Conservation (phyloP, 2,113 vertebrate species). For the Rhinoptilus africanus region DNA sequence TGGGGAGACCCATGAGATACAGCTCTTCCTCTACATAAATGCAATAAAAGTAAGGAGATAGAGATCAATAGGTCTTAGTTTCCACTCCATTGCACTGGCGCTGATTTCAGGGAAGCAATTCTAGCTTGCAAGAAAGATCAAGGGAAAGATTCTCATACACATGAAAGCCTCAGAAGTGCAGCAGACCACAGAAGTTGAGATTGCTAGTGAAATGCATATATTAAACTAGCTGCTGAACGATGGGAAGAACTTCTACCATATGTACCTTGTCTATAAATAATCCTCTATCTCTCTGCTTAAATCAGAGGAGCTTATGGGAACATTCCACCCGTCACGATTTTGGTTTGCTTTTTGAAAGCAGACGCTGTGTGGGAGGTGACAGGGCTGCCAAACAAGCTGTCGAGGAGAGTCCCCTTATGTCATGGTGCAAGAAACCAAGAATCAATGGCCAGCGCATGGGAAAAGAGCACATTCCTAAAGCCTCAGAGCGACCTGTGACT, state of each 20-base stretch:
- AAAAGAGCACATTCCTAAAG: background rate
- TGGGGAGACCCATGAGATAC: background rate
- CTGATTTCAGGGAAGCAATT: background rate
- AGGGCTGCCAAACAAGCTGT: background rate
- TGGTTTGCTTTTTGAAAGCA: background rate
- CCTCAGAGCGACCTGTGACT: background rate
- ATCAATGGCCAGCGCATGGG: fast-evolving
- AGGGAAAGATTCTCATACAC: background rate
- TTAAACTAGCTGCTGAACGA: background rate
- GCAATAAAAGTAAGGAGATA: background rate
- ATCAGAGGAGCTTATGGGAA: background rate
- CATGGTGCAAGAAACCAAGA: background rate
- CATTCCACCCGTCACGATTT: background rate
- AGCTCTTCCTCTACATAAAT: background rate
- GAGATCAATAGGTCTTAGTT: background rate
- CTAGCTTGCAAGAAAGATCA: background rate
- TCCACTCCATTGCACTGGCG: background rate
- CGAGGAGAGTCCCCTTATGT: background rate
- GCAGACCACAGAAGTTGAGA: background rate
- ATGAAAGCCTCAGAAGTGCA: background rate
- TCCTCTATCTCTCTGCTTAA: background rate
- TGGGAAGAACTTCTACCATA: background rate
- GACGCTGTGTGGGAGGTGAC: background rate
- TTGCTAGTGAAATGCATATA: background rate
- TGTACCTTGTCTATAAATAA: slow-evolving; percentile 30